Evolutionary conservation across 2,888 invertebrate genomes (phyloP).

Genomic region (Cephus pygmeus): DNA sequence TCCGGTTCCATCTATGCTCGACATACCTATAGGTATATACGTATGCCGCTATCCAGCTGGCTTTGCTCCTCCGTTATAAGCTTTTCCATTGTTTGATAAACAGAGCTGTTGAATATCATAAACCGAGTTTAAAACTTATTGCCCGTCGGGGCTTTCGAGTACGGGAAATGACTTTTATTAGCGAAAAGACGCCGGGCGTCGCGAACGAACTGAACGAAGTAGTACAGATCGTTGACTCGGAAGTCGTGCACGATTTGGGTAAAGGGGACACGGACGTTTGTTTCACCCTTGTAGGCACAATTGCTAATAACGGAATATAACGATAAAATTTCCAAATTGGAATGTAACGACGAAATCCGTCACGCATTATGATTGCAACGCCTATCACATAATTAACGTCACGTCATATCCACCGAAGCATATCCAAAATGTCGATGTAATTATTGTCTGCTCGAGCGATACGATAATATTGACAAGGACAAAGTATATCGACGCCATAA

Average conservation of each 20-base stretch:
- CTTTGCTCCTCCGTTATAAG: not conserved
- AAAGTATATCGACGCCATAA: constrained; percentile 31
- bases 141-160: not conserved
- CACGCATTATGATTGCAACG: constrained; percentile 5
- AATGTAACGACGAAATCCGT: not conserved
- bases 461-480: constrained; percentile 36
- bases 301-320: not conserved
- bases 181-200: not conserved
- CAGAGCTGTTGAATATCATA: constrained; percentile 1
- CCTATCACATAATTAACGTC: constrained; percentile 27
- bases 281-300: not conserved
- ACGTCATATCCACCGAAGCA: constrained; percentile 22
- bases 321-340: no score
- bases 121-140: not conserved
- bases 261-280: not conserved
- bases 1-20: not conserved
- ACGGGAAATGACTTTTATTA: not conserved
- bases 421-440: constrained; percentile 47
- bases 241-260: not conserved
- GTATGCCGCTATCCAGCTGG: not conserved
- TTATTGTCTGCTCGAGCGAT: constrained; percentile 34
- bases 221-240: not conserved
- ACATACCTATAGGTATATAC: not conserved
- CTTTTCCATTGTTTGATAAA: constrained; percentile 3
- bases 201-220: not conserved